Evolutionary conservation across 2,888 invertebrate species (phyloP).

Genomic region (Diadromus collaris): DNA sequence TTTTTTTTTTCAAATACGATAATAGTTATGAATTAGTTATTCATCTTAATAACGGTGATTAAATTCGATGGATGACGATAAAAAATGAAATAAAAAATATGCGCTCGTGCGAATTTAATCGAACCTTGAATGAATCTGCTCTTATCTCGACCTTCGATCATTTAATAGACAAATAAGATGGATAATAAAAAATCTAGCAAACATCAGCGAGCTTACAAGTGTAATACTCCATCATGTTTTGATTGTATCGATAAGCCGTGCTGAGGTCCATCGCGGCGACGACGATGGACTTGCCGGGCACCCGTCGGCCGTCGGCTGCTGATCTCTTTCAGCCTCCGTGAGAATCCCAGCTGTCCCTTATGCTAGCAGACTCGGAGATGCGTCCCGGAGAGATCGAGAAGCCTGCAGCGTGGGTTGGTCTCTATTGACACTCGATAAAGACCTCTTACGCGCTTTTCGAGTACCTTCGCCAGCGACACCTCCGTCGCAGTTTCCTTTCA

Average conservation of each 20-base stretch:
- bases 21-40: neutral
- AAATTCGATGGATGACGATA: neutral
- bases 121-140: neutral
- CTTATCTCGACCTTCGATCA: neutral
- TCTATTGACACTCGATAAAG: conserved; percentile 71
- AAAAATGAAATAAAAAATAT: neutral
- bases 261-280: conserved; percentile 89
- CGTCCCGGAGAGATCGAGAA: conserved; percentile 7
- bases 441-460: conserved; percentile 63
- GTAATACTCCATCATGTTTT: conserved; percentile 99
- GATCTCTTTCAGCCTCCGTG: conserved; percentile 43
- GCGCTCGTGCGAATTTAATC: neutral
- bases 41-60: neutral
- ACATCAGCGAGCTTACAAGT: conserved; percentile 88
- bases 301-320: conserved; percentile 76
- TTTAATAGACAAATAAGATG: neutral
- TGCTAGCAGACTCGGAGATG: conserved; percentile 11
- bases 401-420: conserved; percentile 42
- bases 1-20: neutral
- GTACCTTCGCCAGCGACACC: conserved; percentile 47
- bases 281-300: conserved; percentile 79
- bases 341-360: conserved; percentile 45
- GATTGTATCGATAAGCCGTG: conserved; percentile 97
- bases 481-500: conserved; percentile 18
- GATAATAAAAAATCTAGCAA: conserved; percentile 27